Base-by-base conservation (phyloP, 2,113 vertebrate genomes). In the Odocoileus hemionus region DNA sequence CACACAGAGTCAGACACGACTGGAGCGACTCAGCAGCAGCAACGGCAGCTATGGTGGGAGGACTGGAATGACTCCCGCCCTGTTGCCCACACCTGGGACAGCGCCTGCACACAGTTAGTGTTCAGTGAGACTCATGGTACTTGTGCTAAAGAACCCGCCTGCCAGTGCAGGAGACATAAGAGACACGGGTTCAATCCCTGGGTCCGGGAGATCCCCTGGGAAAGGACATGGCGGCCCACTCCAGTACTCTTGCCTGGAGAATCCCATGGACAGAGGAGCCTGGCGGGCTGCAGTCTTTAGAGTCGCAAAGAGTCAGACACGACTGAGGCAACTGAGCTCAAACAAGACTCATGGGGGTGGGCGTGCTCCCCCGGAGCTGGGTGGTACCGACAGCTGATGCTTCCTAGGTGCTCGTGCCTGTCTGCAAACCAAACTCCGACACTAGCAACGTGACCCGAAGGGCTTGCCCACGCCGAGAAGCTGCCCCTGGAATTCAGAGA, bases 391-490 rank as follows among this genome's bases (percentile, higher is more conserved):
- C 25, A 23, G 64, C 43, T 1, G 2, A 11, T 0, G 28, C n/a
- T 14, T 7, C 79, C 0, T 9, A 17, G 93, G 58, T 5, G 15
- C 28, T 78, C 33, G 0, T 0, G 0, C 52, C 47, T 5, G 45
- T 21, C 88, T 33, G 15, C 45, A 28, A 30, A 15, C 2, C n/a
- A 5, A 57, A 30, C 3, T 10, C 10, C 0, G 0, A 26, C 16
- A 6, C 60, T 28, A 28, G 83, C 70, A 23, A 12, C 4, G 0
- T 2, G 7, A 36, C 1, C 4, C 8, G 33, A 33, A 89, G 83
- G 85, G 97, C 83, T 28, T n/a, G 28, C 94, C 97, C 74, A 84
- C 36, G 90, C 70, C 3, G 17, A 95, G 96, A 96, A 94, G 92
- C 86, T 86, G 39, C 93, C 97, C 74, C 57, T 1, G 82, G 94